Percentiles rank a stretch among this genome's conserved stretches.
These are phyloP conservation scores for Heterotilapia buettikoferi DNA, from an alignment of 2,113 vertebrate species.

Conservation along the genomic window DNA sequence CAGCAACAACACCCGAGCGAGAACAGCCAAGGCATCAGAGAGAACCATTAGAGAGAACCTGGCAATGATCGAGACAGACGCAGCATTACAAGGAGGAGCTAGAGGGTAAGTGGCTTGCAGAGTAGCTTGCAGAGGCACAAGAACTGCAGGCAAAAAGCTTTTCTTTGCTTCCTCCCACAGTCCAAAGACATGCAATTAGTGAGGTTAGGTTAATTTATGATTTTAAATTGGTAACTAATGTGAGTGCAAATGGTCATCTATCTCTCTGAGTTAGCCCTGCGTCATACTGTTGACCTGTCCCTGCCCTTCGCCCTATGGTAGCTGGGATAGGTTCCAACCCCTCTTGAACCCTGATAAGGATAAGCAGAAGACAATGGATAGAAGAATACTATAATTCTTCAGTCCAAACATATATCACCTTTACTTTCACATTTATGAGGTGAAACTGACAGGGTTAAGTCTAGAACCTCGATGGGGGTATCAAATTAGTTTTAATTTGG, in stretches of 20 bases:
- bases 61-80: not conserved
- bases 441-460: not conserved
- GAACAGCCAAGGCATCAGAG: not conserved
- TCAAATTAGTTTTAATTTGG: not conserved
- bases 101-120: not conserved
- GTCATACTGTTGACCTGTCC: not conserved
- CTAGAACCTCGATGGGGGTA: not conserved
- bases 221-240: not conserved
- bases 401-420: not conserved
- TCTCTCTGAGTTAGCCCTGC: not conserved
- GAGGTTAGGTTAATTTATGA: not conserved
- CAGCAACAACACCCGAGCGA: not conserved
- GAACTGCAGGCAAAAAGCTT: not conserved
- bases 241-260: not conserved
- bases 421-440: not conserved
- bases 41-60: not conserved
- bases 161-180: not conserved
- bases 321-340: not conserved
- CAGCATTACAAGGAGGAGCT: not conserved
- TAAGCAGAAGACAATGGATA: not conserved
- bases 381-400: rapidly evolving
- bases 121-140: not conserved
- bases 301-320: not conserved
- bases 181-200: not conserved
- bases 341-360: not conserved